These are phyloP conservation scores for Myiagra hebetior DNA, from an alignment of 2,113 vertebrate species.

Conservation along the genomic window DNA sequence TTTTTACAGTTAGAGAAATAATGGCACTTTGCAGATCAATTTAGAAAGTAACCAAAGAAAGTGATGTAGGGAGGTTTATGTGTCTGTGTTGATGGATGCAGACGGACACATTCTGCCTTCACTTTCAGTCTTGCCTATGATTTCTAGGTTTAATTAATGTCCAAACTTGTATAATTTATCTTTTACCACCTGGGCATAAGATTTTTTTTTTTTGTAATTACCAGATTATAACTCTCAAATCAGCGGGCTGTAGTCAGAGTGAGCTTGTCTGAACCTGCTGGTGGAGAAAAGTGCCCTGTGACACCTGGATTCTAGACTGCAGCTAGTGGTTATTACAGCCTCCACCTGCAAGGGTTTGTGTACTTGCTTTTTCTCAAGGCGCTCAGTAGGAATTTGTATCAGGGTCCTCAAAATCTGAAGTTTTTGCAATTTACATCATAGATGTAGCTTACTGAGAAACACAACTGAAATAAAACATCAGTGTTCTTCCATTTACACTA, in stretches of 20 bases:
- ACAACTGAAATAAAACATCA: neutral
- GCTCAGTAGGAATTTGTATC: neutral
- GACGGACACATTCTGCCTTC: neutral
- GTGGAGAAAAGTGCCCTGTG: neutral
- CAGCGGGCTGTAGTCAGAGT: neutral
- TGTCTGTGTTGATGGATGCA: neutral
- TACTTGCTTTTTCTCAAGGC: neutral
- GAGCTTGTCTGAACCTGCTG: neutral
- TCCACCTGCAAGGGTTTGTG: neutral
- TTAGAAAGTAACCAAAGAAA: neutral
- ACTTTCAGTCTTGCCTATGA: neutral
- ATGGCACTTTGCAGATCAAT: neutral
- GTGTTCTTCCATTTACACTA: accelerated
- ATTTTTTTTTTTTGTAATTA: neutral
- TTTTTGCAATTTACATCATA: neutral
- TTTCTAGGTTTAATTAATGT: neutral
- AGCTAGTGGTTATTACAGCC: neutral
- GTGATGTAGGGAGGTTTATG: neutral
- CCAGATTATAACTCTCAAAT: neutral
- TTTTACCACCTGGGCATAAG: neutral
- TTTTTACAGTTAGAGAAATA: neutral
- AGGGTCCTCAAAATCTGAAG: neutral
- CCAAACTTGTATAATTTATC: neutral
- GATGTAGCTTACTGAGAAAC: neutral
- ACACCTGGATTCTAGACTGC: neutral